Evolutionary conservation across 2,888 invertebrate species (phyloP).

Genomic region (Lithophane leautieri): DNA sequence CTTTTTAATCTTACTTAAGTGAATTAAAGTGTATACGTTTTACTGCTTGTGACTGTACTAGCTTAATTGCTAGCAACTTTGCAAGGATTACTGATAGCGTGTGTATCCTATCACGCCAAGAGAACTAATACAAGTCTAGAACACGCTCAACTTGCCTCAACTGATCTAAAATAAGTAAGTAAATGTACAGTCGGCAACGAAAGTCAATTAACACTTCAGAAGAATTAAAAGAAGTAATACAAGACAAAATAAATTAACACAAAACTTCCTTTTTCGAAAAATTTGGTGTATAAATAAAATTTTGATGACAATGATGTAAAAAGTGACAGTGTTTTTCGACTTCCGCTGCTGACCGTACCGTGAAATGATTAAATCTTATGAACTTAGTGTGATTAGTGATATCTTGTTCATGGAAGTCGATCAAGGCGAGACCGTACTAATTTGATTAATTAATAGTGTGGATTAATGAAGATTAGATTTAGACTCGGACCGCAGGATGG

Average conservation of each 20-base stretch:
- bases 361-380: neutral
- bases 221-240: neutral
- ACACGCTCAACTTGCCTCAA: neutral
- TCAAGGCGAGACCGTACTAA: neutral
- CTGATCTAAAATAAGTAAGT: constrained; percentile 5
- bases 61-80: neutral
- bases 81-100: constrained; percentile 20
- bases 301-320: neutral
- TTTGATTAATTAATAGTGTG: constrained; percentile 1
- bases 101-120: neutral
- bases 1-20: neutral
- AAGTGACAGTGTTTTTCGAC: neutral
- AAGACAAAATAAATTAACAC: neutral
- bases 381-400: neutral
- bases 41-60: neutral
- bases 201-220: neutral
- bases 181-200: neutral
- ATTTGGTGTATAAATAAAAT: neutral
- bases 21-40: neutral
- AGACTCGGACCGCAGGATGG: neutral
- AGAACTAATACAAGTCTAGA: constrained; percentile 1
- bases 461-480: neutral
- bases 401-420: neutral
- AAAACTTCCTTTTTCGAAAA: neutral
- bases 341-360: neutral